These are phyloP conservation scores for Baryphthengus martii DNA, from an alignment of 2,113 vertebrate genomes.

Conservation along the genomic window DNA sequence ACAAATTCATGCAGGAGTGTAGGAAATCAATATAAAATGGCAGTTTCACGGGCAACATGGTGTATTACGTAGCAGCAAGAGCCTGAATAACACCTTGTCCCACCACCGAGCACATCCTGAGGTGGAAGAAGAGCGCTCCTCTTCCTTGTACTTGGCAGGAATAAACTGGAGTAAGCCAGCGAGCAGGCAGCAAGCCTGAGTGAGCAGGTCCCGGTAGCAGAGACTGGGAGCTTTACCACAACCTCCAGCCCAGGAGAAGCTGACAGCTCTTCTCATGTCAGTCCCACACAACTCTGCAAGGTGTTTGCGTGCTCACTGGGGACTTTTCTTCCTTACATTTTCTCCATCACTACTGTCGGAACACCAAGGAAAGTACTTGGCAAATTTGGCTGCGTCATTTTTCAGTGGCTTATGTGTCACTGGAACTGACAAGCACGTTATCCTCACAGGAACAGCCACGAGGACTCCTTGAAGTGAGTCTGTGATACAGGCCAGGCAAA, in stretches of 20 bases:
- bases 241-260: not conserved
- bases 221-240: not conserved
- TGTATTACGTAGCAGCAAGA: not conserved
- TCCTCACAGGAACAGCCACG: not conserved
- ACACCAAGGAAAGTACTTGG: not conserved
- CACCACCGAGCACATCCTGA: fast-evolving
- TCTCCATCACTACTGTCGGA: not conserved
- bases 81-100: not conserved
- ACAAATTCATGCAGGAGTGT: not conserved
- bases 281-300: not conserved
- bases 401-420: not conserved
- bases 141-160: not conserved
- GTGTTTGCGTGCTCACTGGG: fast-evolving
- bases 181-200: not conserved
- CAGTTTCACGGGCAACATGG: not conserved
- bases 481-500: not conserved
- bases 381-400: not conserved
- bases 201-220: not conserved
- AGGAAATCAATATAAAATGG: not conserved
- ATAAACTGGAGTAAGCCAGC: not conserved
- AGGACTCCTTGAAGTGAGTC: not conserved
- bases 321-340: not conserved
- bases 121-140: not conserved
- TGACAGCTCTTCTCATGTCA: not conserved
- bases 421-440: not conserved